phyloP scores from a whole-genome alignment of 1,140 invertebrate genomes.

The Macrocentrus cingulum region DNA sequence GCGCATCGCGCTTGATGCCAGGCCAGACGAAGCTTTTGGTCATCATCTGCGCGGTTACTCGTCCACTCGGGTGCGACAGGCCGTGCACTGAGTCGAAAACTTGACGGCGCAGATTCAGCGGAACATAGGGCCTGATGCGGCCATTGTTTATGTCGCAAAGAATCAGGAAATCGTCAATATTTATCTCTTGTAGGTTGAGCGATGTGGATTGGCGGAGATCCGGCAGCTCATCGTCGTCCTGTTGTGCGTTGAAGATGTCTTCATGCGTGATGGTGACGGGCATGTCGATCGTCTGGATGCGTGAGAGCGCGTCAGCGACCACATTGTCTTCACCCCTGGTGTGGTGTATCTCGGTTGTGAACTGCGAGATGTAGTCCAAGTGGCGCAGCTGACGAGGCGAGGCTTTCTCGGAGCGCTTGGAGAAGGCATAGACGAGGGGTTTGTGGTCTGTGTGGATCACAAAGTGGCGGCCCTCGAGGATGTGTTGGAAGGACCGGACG shows the following conservation, averaged over 20 bases:
- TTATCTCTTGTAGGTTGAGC: not conserved
- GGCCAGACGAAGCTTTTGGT: conserved; percentile 6
- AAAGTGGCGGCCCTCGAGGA: not conserved
- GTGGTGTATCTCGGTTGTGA: conserved; percentile 6
- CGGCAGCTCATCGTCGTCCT: not conserved
- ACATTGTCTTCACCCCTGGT: conserved; percentile 6
- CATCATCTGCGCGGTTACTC: not conserved
- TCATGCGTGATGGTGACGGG: not conserved
- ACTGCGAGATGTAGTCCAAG: conserved; percentile 8
- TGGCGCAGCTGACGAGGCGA: not conserved
- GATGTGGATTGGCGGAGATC: not conserved
- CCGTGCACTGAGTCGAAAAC: not conserved
- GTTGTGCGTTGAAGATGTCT: not conserved
- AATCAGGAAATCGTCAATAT: not conserved
- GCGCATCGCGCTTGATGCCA: not conserved
- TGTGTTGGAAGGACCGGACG: conserved; percentile 1
- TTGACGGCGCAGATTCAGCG: not conserved
- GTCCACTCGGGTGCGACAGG: not conserved
- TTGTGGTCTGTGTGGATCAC: conserved; percentile 1
- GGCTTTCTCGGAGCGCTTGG: not conserved
- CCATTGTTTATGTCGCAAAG: not conserved
- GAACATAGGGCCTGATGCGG: not conserved
- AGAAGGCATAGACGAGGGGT: not conserved
- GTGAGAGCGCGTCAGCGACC: not conserved
- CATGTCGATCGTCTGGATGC: not conserved